These are phyloP conservation scores for Platycercus adscitus DNA, from an alignment of 2,113 vertebrate species.

Conservation along the genomic window DNA sequence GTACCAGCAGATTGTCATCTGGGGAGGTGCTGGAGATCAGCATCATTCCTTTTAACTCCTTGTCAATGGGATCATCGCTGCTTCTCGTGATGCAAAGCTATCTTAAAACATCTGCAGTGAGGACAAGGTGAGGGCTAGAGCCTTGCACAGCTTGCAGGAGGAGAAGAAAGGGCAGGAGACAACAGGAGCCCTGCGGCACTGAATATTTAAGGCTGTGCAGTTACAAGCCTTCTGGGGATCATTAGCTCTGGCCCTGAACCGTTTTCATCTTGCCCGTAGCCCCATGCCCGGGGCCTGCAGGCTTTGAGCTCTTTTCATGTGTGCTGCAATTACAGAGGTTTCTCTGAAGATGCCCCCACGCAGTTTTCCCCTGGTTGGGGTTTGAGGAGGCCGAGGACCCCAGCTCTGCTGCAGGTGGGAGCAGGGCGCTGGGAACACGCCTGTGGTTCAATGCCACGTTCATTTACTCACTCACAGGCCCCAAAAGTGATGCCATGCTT, in stretches of 20 bases:
- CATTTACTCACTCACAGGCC: not conserved
- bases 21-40: not conserved
- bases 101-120: not conserved
- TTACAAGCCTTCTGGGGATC: not conserved
- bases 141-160: not conserved
- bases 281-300: not conserved
- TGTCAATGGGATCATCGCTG: not conserved
- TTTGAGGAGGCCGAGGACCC: not conserved
- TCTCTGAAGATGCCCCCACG: constrained; percentile 21
- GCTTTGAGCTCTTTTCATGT: not conserved
- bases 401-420: not conserved
- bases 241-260: not conserved
- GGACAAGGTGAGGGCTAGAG: not conserved
- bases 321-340: not conserved
- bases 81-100: not conserved
- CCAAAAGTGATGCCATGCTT: accelerated
- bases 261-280: not conserved
- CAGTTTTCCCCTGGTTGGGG: not conserved
- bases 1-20: not conserved
- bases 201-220: not conserved
- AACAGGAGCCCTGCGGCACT: not conserved
- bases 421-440: not conserved
- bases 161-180: constrained; percentile 6
- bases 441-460: not conserved
- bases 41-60: not conserved